phyloP scores from a whole-genome alignment of 2,888 invertebrate genomes.

The Calephelis perditalis region DNA sequence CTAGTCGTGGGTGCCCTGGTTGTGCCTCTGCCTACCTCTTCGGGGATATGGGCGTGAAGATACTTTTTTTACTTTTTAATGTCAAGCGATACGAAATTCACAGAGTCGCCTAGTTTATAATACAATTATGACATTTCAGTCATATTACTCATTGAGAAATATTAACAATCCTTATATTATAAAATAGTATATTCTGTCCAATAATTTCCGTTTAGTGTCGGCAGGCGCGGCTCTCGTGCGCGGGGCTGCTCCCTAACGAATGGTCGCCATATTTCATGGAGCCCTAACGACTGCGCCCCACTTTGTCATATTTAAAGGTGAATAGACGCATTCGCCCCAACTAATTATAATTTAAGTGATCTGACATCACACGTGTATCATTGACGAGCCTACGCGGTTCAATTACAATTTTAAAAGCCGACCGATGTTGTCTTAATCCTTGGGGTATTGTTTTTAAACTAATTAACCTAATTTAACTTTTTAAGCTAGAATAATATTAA shows the following conservation, averaged over 20 bases:
- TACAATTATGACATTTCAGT: no score
- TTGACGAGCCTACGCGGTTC: slow-evolving; percentile 1
- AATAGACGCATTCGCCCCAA: slow-evolving; percentile 3
- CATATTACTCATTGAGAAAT: background rate
- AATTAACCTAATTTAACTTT: no score
- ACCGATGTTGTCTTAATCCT: background rate
- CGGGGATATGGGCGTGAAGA: no score
- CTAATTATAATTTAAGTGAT: slow-evolving; percentile 10
- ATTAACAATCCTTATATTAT: background rate
- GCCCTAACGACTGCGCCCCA: background rate
- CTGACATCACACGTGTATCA: background rate
- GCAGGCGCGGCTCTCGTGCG: slow-evolving; percentile 5
- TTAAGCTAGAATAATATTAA: no score
- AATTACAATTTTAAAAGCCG: background rate
- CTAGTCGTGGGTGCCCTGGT: no score
- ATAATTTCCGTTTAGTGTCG: background rate
- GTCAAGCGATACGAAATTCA: no score
- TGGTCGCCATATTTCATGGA: slow-evolving; percentile 2
- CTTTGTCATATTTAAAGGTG: slow-evolving; percentile 9
- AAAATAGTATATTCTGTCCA: background rate
- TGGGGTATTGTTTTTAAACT: background rate
- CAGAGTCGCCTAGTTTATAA: no score
- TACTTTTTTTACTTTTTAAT: no score
- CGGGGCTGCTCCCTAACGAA: background rate
- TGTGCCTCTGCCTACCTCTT: no score